These are phyloP conservation scores for Pseudachorutes palmiensis DNA, from an alignment of 1,140 invertebrate genomes.

Conservation along the genomic window DNA sequence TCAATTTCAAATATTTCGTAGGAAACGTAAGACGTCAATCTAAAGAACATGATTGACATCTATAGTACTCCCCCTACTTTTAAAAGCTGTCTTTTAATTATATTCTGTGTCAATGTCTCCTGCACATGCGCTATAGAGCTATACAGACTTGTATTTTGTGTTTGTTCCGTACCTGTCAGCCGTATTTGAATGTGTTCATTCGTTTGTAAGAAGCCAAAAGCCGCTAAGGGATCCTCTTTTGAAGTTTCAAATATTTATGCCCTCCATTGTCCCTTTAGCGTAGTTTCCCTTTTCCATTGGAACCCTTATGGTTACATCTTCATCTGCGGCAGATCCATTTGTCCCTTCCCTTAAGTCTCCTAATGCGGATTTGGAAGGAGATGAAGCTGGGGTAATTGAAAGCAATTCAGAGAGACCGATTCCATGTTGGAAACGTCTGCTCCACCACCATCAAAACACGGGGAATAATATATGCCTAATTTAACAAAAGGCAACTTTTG, in stretches of 20 bases:
- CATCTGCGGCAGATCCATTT: neutral
- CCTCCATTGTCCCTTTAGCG: neutral
- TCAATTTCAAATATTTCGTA: no score
- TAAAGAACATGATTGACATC: no score
- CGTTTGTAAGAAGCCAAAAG: slow-evolving; percentile 4
- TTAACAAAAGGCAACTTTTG: slow-evolving; percentile 36
- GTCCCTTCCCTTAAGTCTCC: neutral
- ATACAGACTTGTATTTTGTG: no score
- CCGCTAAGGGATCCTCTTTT: slow-evolving; percentile 1
- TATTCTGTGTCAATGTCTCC: no score
- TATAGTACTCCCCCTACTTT: no score
- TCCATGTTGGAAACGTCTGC: no score
- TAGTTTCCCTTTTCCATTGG: neutral
- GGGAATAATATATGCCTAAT: slow-evolving; percentile 36
- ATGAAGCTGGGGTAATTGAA: slow-evolving; percentile 1
- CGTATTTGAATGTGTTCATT: neutral
- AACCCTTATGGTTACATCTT: neutral
- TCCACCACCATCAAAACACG: slow-evolving; percentile 20
- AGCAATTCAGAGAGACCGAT: neutral
- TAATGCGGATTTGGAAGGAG: slow-evolving; percentile 2
- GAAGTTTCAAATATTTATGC: neutral
- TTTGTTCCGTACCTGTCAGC: no score
- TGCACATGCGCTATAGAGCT: no score
- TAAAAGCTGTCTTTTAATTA: no score
- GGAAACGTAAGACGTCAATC: no score